Percentiles rank a stretch among this genome's conserved stretches.
phyloP scores from a whole-genome alignment of 1,140 invertebrate genomes.

The Teleogryllus occipitalis region DNA sequence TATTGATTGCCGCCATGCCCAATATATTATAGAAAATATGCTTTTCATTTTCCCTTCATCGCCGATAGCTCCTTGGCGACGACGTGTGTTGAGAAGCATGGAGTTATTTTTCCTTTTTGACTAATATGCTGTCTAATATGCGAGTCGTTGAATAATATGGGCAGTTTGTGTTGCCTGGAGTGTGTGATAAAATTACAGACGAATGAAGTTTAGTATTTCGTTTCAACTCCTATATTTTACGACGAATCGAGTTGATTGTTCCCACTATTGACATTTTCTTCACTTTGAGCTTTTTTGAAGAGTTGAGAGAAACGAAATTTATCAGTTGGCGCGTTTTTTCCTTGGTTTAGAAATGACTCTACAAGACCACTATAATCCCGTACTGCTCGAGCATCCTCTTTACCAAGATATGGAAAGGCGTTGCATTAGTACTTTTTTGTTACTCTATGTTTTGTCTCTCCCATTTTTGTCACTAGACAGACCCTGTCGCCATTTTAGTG shows the following conservation, averaged over 20 bases:
- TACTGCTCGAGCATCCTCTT: conserved; percentile 27
- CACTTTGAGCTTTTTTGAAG: conserved; percentile 25
- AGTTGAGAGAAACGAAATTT: conserved; percentile 29
- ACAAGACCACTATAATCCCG: conserved; percentile 26
- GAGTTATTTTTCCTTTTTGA: conserved; percentile 25
- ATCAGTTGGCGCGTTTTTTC: conserved; percentile 31
- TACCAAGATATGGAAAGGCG: conserved; percentile 34
- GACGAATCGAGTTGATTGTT: conserved; percentile 20
- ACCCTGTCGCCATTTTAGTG: no score
- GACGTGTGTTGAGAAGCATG: conserved; percentile 24
- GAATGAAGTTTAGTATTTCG: not conserved
- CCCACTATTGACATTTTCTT: no score
- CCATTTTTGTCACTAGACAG: no score
- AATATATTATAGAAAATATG: conserved; percentile 42
- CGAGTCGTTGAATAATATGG: no score
- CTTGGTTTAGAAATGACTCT: conserved; percentile 27
- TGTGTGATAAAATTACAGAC: not conserved
- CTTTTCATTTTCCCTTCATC: conserved; percentile 25
- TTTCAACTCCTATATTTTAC: conserved; percentile 4
- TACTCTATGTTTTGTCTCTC: no score
- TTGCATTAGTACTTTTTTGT: no score
- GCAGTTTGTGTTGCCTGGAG: not conserved
- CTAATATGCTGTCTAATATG: conserved; percentile 27
- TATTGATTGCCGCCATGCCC: conserved; percentile 35
- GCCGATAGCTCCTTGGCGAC: conserved; percentile 17